Conservation (phyloP, 2,113 vertebrate genomes). For the Jaculus jaculus region DNA sequence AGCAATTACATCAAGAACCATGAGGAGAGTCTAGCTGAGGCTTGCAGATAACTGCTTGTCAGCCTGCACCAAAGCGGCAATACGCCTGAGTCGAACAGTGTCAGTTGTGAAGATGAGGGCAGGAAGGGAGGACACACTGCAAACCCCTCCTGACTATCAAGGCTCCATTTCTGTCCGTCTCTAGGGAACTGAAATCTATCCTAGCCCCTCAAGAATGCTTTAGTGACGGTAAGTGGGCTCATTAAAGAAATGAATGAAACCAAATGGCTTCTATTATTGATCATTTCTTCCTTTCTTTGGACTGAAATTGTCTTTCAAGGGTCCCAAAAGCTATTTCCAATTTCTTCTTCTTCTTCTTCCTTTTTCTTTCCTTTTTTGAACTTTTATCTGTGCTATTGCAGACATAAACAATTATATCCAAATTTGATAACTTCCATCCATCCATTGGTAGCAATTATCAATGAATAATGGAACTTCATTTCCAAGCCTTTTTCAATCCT, state of each 20-base stretch:
- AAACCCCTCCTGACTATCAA: background rate
- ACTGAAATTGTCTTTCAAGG: background rate
- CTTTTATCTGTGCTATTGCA: background rate
- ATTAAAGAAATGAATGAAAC: constrained; percentile 31
- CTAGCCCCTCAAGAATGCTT: background rate
- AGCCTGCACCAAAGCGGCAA: background rate
- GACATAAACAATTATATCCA: background rate
- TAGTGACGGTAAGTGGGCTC: background rate
- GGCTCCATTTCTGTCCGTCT: constrained; percentile 18
- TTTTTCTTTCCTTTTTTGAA: background rate
- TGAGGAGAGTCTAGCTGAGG: background rate
- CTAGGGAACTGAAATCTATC: constrained; percentile 25
- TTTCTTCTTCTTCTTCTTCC: background rate
- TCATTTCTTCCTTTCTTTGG: constrained; percentile 28
- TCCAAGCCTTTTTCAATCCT: background rate
- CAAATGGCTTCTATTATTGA: background rate
- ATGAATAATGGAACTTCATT: background rate
- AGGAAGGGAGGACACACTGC: background rate
- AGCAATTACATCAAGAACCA: background rate
- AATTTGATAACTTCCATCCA: background rate
- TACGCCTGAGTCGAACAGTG: background rate
- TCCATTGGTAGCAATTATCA: background rate
- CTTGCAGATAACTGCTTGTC: background rate
- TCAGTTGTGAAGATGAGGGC: background rate
- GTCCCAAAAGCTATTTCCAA: background rate